These are phyloP conservation scores for Lepidurus packardi DNA, from an alignment of 1,140 invertebrate genomes.

Conservation along the genomic window DNA sequence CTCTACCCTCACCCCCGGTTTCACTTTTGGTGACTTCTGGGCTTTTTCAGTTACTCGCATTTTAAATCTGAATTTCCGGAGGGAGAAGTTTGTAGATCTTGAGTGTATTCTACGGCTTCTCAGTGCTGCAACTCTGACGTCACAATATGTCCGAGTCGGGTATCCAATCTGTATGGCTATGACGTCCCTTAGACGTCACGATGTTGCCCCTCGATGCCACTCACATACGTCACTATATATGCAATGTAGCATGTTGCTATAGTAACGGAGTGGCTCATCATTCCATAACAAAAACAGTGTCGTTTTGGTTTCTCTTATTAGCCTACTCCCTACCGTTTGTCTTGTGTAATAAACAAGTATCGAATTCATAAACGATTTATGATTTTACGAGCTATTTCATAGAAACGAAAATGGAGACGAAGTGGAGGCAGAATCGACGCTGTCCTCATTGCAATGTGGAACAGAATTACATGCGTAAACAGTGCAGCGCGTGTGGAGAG, in stretches of 20 bases:
- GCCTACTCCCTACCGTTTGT: no score
- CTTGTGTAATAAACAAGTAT: not conserved
- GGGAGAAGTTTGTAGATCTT: not conserved
- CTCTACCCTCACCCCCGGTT: not conserved
- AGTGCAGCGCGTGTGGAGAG: not conserved
- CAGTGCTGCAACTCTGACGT: not conserved
- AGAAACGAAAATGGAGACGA: not conserved
- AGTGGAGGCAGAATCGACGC: not conserved
- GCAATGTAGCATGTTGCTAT: not conserved
- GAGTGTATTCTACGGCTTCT: not conserved
- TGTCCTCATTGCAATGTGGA: not conserved
- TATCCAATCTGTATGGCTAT: not conserved
- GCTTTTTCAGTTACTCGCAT: not conserved
- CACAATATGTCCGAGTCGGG: not conserved
- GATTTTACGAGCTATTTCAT: not conserved
- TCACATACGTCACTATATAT: not conserved
- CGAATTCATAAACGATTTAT: not conserved
- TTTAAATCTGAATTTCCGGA: not conserved
- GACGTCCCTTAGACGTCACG: not conserved
- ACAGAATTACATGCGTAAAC: conserved; percentile 6
- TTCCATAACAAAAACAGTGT: not conserved
- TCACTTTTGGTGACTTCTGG: not conserved
- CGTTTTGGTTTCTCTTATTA: not conserved
- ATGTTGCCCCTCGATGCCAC: not conserved
- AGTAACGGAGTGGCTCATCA: not conserved